Evolutionary conservation across 1,140 invertebrate species (phyloP).

Genomic region (Araneus ventricosus): DNA sequence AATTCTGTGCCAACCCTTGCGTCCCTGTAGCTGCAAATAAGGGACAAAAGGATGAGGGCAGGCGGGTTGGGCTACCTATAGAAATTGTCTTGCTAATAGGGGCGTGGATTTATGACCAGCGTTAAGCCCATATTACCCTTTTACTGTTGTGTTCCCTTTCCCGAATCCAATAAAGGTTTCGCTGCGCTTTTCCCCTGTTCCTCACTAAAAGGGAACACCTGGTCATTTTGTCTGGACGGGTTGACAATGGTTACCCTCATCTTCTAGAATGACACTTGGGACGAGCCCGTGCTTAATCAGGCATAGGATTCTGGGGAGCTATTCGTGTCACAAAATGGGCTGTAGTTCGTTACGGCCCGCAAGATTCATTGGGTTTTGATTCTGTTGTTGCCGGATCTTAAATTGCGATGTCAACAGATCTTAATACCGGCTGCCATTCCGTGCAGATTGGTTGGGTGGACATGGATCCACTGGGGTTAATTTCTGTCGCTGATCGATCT

Average conservation of each 20-base stretch:
- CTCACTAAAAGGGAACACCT: constrained; percentile 59
- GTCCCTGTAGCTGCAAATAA: neutral
- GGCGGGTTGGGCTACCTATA: neutral
- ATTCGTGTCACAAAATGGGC: neutral
- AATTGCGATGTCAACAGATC: neutral
- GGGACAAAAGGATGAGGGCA: constrained; percentile 32
- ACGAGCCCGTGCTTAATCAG: constrained; percentile 50
- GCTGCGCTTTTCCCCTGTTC: neutral
- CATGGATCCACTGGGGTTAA: neutral
- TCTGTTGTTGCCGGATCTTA: neutral
- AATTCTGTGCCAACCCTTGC: neutral
- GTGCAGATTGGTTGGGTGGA: neutral
- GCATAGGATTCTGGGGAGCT: constrained; percentile 6
- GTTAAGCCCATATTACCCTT: constrained; percentile 41
- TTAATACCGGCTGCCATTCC: neutral
- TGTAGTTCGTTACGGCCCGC: neutral
- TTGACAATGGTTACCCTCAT: constrained; percentile 9
- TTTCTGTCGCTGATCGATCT: neutral
- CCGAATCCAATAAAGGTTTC: constrained; percentile 51
- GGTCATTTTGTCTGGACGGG: constrained; percentile 53
- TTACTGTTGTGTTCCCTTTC: constrained; percentile 16
- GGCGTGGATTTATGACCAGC: constrained; percentile 50
- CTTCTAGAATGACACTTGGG: constrained; percentile 41
- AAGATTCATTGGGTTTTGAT: neutral
- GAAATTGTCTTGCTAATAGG: constrained; percentile 52